phyloP scores from a whole-genome alignment of 1,140 invertebrate species.

The Zaprionus lachaisei region DNA sequence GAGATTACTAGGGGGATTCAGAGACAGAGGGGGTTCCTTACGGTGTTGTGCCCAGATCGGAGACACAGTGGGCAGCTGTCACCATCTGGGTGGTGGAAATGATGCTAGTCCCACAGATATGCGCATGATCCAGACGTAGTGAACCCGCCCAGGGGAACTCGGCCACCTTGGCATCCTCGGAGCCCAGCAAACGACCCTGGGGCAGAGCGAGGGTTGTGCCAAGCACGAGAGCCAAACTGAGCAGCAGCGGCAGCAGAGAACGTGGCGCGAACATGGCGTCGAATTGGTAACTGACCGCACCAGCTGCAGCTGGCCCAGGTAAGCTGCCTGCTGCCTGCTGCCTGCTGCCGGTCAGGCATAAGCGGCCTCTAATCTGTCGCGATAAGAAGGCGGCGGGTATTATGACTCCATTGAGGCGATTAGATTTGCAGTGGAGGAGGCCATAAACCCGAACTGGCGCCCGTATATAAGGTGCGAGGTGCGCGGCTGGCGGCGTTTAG shows the following conservation, averaged over 20 bases:
- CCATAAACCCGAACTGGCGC: neutral
- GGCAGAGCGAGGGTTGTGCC: conserved; percentile 23
- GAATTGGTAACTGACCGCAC: conserved; percentile 63
- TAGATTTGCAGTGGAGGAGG: neutral
- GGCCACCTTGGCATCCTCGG: conserved; percentile 51
- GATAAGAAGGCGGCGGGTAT: neutral
- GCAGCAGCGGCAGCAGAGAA: conserved; percentile 29
- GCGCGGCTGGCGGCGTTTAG: conserved; percentile 14
- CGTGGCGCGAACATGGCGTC: conserved; percentile 67
- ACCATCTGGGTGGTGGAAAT: conserved; percentile 45
- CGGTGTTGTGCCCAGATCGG: conserved; percentile 51
- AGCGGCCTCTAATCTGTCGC: neutral
- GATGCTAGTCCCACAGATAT: conserved; percentile 50
- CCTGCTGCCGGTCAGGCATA: neutral
- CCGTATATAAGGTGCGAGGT: neutral
- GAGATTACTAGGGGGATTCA: neutral
- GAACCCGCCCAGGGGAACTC: conserved; percentile 68
- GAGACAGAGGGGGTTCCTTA: conserved; percentile 37
- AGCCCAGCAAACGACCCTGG: conserved; percentile 63
- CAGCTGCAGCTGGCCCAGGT: conserved; percentile 28
- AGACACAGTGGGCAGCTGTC: conserved; percentile 71
- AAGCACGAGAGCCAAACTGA: conserved; percentile 17
- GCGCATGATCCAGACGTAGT: conserved; percentile 63
- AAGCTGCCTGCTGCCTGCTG: conserved; percentile 21
- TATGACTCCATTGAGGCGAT: neutral